These are phyloP conservation scores for Eptatretus atami DNA, from an alignment of 2,797 vertebrate genomes.

Conservation along the genomic window DNA sequence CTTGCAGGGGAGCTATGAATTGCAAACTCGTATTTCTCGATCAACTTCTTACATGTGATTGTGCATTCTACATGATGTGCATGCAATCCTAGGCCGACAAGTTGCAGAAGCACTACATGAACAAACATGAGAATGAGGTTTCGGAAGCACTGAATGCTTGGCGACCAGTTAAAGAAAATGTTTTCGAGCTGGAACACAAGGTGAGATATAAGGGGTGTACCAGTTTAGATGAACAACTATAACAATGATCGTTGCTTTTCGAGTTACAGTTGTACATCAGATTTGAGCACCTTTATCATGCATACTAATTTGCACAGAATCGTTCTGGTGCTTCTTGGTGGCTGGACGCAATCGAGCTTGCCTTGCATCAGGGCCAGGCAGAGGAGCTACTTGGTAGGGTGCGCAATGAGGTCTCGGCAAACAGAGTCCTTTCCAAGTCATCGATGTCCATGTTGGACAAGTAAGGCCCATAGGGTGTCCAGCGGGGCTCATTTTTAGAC, in stretches of 20 bases:
- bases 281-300: no score
- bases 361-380: slow-evolving; percentile 28
- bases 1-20: no score
- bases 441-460: slow-evolving; percentile 84
- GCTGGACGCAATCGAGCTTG: slow-evolving; percentile 52
- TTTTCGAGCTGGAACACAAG: slow-evolving; percentile 61
- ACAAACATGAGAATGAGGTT: slow-evolving; percentile 71
- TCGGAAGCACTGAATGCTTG: slow-evolving; percentile 54
- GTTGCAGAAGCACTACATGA: slow-evolving; percentile 83
- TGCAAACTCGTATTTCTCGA: no score
- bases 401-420: slow-evolving; percentile 56
- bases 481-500: no score
- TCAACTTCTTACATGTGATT: no score
- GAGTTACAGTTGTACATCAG: no score
- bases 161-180: slow-evolving; percentile 51
- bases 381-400: slow-evolving; percentile 65
- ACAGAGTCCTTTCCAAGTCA: slow-evolving; percentile 48
- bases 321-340: slow-evolving; percentile 27
- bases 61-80: background rate
- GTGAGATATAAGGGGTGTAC: slow-evolving; percentile 14
- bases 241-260: no score
- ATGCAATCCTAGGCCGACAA: slow-evolving; percentile 37
- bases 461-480: slow-evolving; percentile 18
- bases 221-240: no score
- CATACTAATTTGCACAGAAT: no score